Evolutionary conservation across 2,113 vertebrate genomes (phyloP), one percentile per base, ranked within the genome.

Genomic region (Malurus elegans): DNA sequence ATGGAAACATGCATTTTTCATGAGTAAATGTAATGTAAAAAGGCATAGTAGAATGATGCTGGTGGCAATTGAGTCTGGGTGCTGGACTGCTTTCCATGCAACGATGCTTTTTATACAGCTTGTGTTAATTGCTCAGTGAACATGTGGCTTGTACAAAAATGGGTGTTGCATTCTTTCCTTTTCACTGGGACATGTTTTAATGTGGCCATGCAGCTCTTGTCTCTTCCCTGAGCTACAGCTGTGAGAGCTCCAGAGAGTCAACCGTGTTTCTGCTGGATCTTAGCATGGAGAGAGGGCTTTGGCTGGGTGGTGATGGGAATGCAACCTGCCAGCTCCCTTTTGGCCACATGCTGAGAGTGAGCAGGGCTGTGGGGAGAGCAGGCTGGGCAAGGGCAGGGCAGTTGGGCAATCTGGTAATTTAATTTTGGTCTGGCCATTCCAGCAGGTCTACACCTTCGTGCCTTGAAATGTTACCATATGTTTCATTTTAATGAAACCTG

Each of bases 271-370:
- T 76, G 1, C 14, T 44, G 26, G 19, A 19, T 48, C 18, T 38
- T 34, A 31, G 19, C 26, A 53, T 0, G 8, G 18, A 56, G 17
- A 61, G 32, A 60, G 38, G 21, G 23, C 48, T 72, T 26, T 50
- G 57, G n/a, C 56, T 4, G 8, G 32, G 7, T 23, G 8, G 15
- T 6, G 7, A 7, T 5, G 17, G 14, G 34, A 44, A 62, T 47
- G n/a, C 20, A 48, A 8, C 12, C 17, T n/a, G 26, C 24, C 65
- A 16, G 26, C 40, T 44, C 23, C 0, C 0, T 10, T 0, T 1
- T 26, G 60, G 23, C 10, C 26, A 15, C 0, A 1, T 38, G 60
- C 40, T 26, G 60, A 26, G 57, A 32, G 17, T 51, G 50, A 65
- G 3, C 18, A 34, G 51, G 40, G 31, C 54, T 25, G 16, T 7